These are phyloP conservation scores for Helleia helle DNA, from an alignment of 2,888 invertebrate species.

Conservation along the genomic window DNA sequence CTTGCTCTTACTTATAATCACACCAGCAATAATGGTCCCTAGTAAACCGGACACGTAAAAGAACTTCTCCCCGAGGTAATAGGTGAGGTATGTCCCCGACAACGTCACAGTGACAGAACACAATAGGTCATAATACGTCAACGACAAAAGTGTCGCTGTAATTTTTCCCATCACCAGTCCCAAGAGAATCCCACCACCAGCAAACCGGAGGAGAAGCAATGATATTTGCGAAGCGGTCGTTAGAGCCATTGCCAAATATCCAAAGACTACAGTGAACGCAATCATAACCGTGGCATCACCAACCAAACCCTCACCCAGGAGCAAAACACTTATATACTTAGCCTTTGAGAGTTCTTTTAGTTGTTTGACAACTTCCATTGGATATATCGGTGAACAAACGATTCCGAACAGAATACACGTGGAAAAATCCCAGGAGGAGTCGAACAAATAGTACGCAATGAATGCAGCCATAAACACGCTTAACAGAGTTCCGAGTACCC, in stretches of 20 bases:
- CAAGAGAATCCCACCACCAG: conserved; percentile 48
- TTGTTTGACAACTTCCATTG: conserved; percentile 51
- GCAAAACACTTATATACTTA: conserved; percentile 51
- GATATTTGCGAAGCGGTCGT: conserved; percentile 40
- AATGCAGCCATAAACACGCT: conserved; percentile 47
- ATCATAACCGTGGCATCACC: conserved; percentile 61
- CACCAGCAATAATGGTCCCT: conserved; percentile 48
- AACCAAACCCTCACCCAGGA: conserved; percentile 53
- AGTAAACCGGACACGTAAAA: conserved; percentile 56
- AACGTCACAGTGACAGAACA: conserved; percentile 51
- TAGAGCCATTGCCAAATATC: conserved; percentile 43
- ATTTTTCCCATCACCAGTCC: conserved; percentile 53
- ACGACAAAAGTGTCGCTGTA: conserved; percentile 39
- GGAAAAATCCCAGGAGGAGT: conserved; percentile 45
- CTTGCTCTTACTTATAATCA: conserved; percentile 48
- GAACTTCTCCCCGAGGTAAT: conserved; percentile 57
- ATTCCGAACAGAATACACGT: conserved; percentile 51
- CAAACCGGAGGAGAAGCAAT: conserved; percentile 44
- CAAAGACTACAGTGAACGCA: conserved; percentile 49
- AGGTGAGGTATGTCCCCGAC: conserved; percentile 51
- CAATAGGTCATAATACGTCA: conserved; percentile 50
- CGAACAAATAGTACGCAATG: conserved; percentile 52
- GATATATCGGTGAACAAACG: conserved; percentile 55
- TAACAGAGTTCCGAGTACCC: conserved; percentile 44
- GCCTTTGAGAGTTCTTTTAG: conserved; percentile 49